Percentiles rank a stretch among this genome's conserved stretches.
Conservation (phyloP, 2,888 invertebrate genomes). For the Eupithecia subumbrata region DNA sequence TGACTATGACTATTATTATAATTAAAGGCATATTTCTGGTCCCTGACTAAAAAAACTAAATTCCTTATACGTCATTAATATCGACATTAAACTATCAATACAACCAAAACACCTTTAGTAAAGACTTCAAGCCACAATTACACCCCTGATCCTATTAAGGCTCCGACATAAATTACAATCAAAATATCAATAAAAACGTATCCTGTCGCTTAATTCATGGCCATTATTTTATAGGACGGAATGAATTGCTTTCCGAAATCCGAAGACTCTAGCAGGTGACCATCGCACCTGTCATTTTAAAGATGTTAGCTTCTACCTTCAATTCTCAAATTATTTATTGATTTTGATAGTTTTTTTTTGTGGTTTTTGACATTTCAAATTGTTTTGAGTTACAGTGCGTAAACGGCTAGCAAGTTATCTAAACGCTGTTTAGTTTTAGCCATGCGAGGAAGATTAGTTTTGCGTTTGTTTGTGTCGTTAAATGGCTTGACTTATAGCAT, state of each 20-base stretch:
- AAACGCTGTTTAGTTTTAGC: too few species aligned
- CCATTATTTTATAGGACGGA: conserved; percentile 34
- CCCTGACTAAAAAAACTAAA: not conserved
- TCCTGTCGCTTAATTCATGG: conserved; percentile 33
- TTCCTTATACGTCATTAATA: conserved; percentile 1
- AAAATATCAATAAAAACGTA: conserved; percentile 35
- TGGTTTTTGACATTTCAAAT: not conserved
- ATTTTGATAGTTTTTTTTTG: not conserved
- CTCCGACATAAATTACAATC: conserved; percentile 27
- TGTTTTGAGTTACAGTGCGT: not conserved
- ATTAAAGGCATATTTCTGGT: not conserved
- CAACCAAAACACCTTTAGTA: conserved; percentile 23
- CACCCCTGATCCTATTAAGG: conserved; percentile 21
- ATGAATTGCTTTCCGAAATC: conserved; percentile 33
- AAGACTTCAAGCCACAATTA: conserved; percentile 18
- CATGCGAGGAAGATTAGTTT: too few species aligned
- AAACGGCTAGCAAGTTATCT: not conserved
- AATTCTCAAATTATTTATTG: not conserved
- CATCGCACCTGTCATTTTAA: conserved; percentile 33
- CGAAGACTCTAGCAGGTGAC: conserved; percentile 37
- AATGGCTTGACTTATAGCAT: not conserved
- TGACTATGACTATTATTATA: not conserved
- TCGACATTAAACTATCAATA: conserved; percentile 13
- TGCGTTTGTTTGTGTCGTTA: too few species aligned
- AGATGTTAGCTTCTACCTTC: not conserved